Conservation (phyloP, 2,113 vertebrate species). For the Toxotes jaculatrix region DNA sequence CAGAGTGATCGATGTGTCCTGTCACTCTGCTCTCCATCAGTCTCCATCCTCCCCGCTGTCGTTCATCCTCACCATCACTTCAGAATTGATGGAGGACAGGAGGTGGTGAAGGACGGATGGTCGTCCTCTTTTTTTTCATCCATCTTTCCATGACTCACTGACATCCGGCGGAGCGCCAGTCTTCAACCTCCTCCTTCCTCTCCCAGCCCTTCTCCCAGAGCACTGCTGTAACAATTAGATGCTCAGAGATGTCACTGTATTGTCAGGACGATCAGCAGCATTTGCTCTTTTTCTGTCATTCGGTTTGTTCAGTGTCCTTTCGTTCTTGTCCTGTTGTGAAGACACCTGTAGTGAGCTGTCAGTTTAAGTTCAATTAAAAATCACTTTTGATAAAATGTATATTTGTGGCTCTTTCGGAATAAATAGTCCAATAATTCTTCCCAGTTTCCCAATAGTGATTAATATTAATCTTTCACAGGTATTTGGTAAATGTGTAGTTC, state of each 20-base stretch:
- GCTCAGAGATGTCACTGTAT: constrained; percentile 43
- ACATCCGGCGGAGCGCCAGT: constrained; percentile 19
- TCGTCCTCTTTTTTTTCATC: constrained; percentile 22
- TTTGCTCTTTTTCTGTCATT: constrained; percentile 43
- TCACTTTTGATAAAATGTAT: constrained; percentile 79
- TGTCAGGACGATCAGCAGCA: constrained; percentile 29
- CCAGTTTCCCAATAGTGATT: background rate
- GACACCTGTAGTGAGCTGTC: constrained; percentile 53
- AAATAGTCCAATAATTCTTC: background rate
- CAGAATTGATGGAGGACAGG: constrained; percentile 29
- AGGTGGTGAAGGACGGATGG: constrained; percentile 24
- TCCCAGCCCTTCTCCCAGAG: constrained; percentile 1
- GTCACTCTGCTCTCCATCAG: constrained; percentile 49
- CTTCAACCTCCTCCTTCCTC: constrained; percentile 1
- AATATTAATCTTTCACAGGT: background rate
- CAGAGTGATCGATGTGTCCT: constrained; percentile 80
- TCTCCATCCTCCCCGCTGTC: constrained; percentile 35
- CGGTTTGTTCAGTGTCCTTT: constrained; percentile 49
- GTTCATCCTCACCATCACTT: constrained; percentile 31
- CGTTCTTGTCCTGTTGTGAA: constrained; percentile 63
- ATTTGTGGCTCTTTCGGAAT: constrained; percentile 20
- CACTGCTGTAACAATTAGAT: constrained; percentile 15
- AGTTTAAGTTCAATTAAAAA: constrained; percentile 81
- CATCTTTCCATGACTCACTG: constrained; percentile 27
- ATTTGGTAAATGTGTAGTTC: background rate